These are phyloP conservation scores for Steinernema feltiae DNA, from an alignment of 1,140 invertebrate genomes.

Conservation along the genomic window DNA sequence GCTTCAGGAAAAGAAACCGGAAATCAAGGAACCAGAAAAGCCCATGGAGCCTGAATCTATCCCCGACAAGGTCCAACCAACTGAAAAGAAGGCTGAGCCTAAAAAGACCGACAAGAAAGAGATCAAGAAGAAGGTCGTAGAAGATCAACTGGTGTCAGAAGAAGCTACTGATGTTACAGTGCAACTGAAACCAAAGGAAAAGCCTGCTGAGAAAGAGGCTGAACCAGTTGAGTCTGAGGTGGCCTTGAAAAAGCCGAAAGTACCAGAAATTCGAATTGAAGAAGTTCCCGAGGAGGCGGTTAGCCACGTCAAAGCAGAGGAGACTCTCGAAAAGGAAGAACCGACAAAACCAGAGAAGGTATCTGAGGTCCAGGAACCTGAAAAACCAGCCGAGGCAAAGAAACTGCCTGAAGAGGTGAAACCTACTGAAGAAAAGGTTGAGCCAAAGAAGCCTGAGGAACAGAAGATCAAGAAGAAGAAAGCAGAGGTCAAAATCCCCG, in stretches of 20 bases:
- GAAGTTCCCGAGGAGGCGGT: too few relatives aligned
- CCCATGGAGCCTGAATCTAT: neutral
- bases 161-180: neutral
- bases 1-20: neutral
- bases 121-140: neutral
- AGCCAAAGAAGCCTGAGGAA: constrained; percentile 16
- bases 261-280: neutral
- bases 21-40: neutral
- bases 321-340: constrained; percentile 19
- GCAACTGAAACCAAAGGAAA: neutral
- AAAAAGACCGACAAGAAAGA: neutral
- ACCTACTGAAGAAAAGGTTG: constrained; percentile 12
- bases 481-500: neutral
- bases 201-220: neutral
- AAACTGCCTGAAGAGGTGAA: constrained; percentile 15
- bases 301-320: too few relatives aligned
- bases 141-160: neutral
- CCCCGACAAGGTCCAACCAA: neutral
- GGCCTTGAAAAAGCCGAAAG: neutral
- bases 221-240: neutral
- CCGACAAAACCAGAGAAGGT: neutral
- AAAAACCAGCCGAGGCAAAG: constrained; percentile 16
- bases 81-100: neutral
- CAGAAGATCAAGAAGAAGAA: constrained; percentile 17
- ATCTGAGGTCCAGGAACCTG: neutral